Evolutionary conservation across 2,888 invertebrate species (phyloP).

Genomic region (Cheilosia vulpina): DNA sequence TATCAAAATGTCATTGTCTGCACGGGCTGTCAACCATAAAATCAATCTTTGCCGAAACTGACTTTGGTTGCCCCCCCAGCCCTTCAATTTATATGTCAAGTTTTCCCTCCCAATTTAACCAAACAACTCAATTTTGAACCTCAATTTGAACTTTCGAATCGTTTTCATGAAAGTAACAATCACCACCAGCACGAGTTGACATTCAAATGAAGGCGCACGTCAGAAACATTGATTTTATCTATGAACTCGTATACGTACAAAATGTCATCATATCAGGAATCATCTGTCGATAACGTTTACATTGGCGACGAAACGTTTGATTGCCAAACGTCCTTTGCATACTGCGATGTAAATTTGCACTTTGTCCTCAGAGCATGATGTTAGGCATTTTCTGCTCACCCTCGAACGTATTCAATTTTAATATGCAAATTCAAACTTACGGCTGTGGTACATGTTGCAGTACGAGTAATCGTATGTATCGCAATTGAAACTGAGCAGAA

Average conservation of each 20-base stretch:
- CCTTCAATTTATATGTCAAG: no score
- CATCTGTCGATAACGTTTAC: slow-evolving; percentile 30
- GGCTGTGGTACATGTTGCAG: not conserved
- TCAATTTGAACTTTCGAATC: not conserved
- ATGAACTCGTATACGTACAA: not conserved
- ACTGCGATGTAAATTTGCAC: slow-evolving; percentile 9
- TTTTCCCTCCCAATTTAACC: not conserved
- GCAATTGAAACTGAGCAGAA: slow-evolving; percentile 2
- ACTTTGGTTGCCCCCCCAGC: no score
- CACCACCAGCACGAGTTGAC: slow-evolving; percentile 1
- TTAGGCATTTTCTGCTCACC: not conserved
- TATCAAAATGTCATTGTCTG: no score
- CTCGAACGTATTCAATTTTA: slow-evolving; percentile 25
- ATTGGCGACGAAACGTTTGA: not conserved
- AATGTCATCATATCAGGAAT: slow-evolving; percentile 20
- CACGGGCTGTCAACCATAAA: no score
- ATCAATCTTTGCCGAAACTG: no score
- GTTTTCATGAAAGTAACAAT: slow-evolving; percentile 1
- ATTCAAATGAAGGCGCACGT: slow-evolving; percentile 11
- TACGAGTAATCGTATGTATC: not conserved
- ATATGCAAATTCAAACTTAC: slow-evolving; percentile 10
- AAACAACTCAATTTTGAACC: not conserved
- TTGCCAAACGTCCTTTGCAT: slow-evolving; percentile 11
- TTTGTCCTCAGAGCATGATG: not conserved
- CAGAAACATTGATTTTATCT: slow-evolving; percentile 30